Evolutionary conservation across 2,888 invertebrate genomes (phyloP), one percentile per base, ranked within the genome.

Genomic region (Coelinius sp.): DNA sequence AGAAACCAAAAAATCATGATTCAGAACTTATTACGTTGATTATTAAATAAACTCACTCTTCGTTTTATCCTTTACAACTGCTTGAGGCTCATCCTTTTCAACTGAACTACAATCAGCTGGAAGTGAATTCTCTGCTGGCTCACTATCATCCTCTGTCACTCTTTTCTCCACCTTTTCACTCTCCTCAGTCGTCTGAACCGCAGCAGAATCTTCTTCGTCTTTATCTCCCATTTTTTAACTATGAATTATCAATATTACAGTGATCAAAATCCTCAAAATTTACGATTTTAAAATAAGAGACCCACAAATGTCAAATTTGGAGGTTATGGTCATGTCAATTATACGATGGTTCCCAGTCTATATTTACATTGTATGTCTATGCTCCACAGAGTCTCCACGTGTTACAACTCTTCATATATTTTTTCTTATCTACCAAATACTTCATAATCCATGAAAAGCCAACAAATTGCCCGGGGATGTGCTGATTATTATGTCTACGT

Each of bases 141-240:
- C 74, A n/a, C 68, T 73, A 8, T 71, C 82, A 41, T 78, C 80
- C 68, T 79, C 79, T 14, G 73, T 62, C 3, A 75, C 52, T 17
- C 76, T 74, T 14, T 74, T 63, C 66, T 82, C 80, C 0, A 69
- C 68, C 17, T 77, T 63, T 62, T 75, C 78, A 14, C 78, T 75
- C 24, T 81, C 83, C 35, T 75, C 65, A 49, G 65, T 69, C 10
- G 70, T 31, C 24, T 79, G 70, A 74, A 71, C 79, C 5, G 79
- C 14, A 8, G 53, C 6, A 68, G 6, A 66, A 41, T 70, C 73
- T 5, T 75, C 75, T 24, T 78, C 77, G 24, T 77, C 76, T 14
- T 69, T 74, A 14, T 77, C 77, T 46, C 75, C 75, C 77, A 78
- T 79, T 27, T 12, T n/a, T 44, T n/a, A n/a, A 14, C 44, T 14